Evolutionary conservation across 2,888 invertebrate genomes (phyloP), one percentile per base, ranked within the genome.

Genomic region (Arenicola marina): DNA sequence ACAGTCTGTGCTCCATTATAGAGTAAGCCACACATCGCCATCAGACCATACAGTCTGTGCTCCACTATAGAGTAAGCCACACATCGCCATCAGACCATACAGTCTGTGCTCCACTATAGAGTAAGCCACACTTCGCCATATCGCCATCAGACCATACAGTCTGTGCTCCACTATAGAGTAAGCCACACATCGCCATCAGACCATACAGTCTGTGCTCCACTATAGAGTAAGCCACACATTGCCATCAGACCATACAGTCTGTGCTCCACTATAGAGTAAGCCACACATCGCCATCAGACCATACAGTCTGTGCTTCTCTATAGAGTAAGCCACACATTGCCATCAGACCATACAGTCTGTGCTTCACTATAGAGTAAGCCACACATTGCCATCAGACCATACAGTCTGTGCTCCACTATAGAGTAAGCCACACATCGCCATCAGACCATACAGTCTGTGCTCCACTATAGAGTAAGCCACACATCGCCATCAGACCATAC

Each of bases 271-370:
- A 59, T 68, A 11, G 65, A 63, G 68, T 68, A 61, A 51, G 63
- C n/a, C n/a, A n/a, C n/a, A n/a, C n/a, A n/a, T n/a, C n/a, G n/a
- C n/a, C n/a, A n/a, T n/a, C n/a, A n/a, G 70, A 74, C 3, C 58
- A 60, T 18, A 59, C 67, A 48, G 78, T 78, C 56, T 70, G 70
- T 31, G 72, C 65, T 34, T 74, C 73, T 66, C 63, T 45, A 31
- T 21, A 45, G 15, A 48, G 48, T 4, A 51, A 28, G 11, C n/a
- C 38, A 4, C 59, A 55, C 59, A 33, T 62, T 7, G 61, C 59
- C 45, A 38, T 65, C n/a, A 21, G 62, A 32, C 68, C 68, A 2
- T 61, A 66, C 29, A 56, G 61, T 15, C 58, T 68, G 33, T 32
- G 65, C 53, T 61, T 60, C 34, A 56, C 63, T 7, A 59, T 68